These are phyloP conservation scores for Adelosebastes latens DNA, from an alignment of 2,797 vertebrate species.

Conservation along the genomic window DNA sequence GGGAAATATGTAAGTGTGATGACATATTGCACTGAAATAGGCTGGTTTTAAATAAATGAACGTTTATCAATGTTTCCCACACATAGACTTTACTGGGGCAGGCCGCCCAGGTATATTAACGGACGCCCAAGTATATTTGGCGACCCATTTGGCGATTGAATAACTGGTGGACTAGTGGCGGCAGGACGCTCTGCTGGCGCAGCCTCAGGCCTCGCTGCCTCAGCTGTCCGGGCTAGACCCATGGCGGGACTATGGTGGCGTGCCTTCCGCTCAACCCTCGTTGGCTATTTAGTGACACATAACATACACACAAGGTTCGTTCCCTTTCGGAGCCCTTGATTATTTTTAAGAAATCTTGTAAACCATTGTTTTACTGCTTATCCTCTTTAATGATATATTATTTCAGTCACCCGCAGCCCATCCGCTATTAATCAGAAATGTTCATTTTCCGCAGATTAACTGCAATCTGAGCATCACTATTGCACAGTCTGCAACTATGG, in stretches of 20 bases:
- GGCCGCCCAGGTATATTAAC: background rate
- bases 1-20: background rate
- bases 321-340: background rate
- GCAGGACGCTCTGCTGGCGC: too few relatives aligned
- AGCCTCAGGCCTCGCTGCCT: background rate
- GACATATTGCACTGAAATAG: background rate
- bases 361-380: background rate
- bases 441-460: background rate
- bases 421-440: background rate
- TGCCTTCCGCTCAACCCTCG: too few relatives aligned
- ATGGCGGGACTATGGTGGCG: too few relatives aligned
- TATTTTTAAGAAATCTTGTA: background rate
- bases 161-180: background rate
- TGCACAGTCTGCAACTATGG: background rate
- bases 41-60: background rate
- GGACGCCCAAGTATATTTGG: background rate
- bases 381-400: background rate
- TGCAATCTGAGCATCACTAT: background rate
- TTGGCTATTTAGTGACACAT: background rate
- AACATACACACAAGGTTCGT: background rate
- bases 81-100: background rate
- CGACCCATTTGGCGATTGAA: background rate
- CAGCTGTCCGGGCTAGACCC: background rate
- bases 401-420: background rate
- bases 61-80: too few relatives aligned